Base-by-base conservation (phyloP, 2,888 invertebrate genomes). In the Dexiosoma caninum region DNA sequence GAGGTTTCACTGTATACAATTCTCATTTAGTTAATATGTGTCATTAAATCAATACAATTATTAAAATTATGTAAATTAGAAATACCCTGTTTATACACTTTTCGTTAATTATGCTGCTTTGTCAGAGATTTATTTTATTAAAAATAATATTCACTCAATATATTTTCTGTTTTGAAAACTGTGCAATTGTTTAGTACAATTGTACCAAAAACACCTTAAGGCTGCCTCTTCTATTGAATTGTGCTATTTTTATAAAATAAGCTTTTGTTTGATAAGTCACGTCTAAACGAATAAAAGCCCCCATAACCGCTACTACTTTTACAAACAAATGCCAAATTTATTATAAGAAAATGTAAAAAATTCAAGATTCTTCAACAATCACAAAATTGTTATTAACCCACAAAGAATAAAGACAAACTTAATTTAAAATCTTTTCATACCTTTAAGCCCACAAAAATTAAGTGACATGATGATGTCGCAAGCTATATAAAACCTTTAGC, bases 191-290 rank as follows among this genome's bases (percentile, higher is more conserved):
- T 55, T 16, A 16, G 46, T 53, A 46, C 46, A 71, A 53, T 75
- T 75, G 53, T 71, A 59, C 53, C 66, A 76, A 80, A n/a, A n/a
- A 75, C 80, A 71, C 75, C 70, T 80, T 70, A 57, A 66, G 59
- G 70, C 67, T 23, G 10, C 32, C 21, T 66, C 49, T 66, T 32
- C 42, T 62, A 51, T 32, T 12, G n/a, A 9, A 10, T 32, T 30
- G 27, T 16, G 16, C 30, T n/a, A 21, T 21, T 55, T 23, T 16
- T 12, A 12, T 14, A 21, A 57, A 55, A 40, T 59, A 40, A 35
- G 66, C 64, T 40, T 67, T 60, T n/a, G 53, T 66, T 21, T 59
- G 59, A 80, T 71, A 70, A 76, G 75, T 80, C 80, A 80, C 75
- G 70, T 80, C n/a, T 14, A n/a, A 30, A 14, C 51, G 16, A 66